Conservation (phyloP, 2,888 invertebrate genomes). For the Xestia sexstrigata region DNA sequence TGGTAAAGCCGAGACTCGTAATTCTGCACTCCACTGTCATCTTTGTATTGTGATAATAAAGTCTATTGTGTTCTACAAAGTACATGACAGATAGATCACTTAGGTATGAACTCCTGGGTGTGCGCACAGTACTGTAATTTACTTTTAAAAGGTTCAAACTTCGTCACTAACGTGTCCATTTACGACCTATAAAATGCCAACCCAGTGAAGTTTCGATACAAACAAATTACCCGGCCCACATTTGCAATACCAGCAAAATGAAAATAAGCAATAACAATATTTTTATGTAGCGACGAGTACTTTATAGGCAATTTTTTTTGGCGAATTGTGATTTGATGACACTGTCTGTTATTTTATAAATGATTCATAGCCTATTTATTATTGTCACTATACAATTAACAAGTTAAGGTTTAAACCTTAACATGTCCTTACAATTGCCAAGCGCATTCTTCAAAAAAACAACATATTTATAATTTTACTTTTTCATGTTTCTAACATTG, state of each 20-base stretch:
- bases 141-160: conserved; percentile 56
- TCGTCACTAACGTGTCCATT: conserved; percentile 50
- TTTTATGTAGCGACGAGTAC: conserved; percentile 57
- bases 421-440: neutral
- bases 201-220: conserved; percentile 50
- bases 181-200: conserved; percentile 51
- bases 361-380: conserved; percentile 16
- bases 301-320: conserved; percentile 60
- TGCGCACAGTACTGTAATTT: conserved; percentile 35
- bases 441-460: neutral
- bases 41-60: conserved; percentile 56
- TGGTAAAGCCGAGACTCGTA: conserved; percentile 49
- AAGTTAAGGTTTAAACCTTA: neutral
- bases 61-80: conserved; percentile 42
- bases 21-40: conserved; percentile 61
- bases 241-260: conserved; percentile 54
- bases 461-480: no score
- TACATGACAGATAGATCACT: conserved; percentile 40
- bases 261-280: conserved; percentile 65
- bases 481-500: conserved; percentile 6
- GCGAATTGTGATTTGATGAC: conserved; percentile 50
- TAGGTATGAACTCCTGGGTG: conserved; percentile 7
- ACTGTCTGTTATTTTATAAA: conserved; percentile 37
- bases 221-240: conserved; percentile 52
- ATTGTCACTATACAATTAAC: neutral